Percentiles rank a stretch among this genome's conserved stretches.
Evolutionary conservation across 2,797 vertebrate genomes (phyloP).

Genomic region (Tragopan temminckii): DNA sequence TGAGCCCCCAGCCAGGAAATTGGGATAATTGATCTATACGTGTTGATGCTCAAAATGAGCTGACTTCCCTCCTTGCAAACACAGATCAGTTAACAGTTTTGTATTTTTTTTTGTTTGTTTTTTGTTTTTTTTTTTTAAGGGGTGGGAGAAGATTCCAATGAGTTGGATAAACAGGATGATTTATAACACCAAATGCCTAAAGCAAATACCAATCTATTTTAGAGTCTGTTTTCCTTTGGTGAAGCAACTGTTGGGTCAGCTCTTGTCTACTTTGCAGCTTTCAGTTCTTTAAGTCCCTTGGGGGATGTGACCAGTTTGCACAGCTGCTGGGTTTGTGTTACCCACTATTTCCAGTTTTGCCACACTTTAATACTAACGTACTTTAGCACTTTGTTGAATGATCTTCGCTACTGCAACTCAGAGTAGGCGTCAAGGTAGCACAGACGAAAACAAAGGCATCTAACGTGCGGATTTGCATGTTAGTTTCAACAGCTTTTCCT

Average conservation of each 20-base stretch:
- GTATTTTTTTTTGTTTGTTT: not conserved
- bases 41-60: not conserved
- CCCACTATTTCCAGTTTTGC: not conserved
- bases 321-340: not conserved
- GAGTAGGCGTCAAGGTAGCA: not conserved
- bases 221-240: not conserved
- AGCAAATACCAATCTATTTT: slow-evolving; percentile 55
- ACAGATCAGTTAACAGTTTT: not conserved
- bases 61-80: not conserved
- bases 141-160: not conserved
- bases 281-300: not conserved
- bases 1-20: not conserved
- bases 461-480: not conserved
- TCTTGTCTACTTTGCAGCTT: not conserved
- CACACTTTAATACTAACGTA: not conserved
- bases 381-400: rapidly evolving
- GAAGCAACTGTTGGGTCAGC: slow-evolving; percentile 28
- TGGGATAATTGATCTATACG: not conserved
- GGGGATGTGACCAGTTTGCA: not conserved
- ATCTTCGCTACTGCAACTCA: not conserved
- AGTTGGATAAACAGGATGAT: slow-evolving; percentile 37
- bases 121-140: no score
- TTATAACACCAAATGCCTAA: slow-evolving; percentile 30
- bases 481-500: not conserved
- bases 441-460: not conserved